A percentile compares a stretch with the other conserved stretches of the same genome.
Conservation (phyloP, 2,797 vertebrate genomes). For the Sebastiscus albofasciatus region DNA sequence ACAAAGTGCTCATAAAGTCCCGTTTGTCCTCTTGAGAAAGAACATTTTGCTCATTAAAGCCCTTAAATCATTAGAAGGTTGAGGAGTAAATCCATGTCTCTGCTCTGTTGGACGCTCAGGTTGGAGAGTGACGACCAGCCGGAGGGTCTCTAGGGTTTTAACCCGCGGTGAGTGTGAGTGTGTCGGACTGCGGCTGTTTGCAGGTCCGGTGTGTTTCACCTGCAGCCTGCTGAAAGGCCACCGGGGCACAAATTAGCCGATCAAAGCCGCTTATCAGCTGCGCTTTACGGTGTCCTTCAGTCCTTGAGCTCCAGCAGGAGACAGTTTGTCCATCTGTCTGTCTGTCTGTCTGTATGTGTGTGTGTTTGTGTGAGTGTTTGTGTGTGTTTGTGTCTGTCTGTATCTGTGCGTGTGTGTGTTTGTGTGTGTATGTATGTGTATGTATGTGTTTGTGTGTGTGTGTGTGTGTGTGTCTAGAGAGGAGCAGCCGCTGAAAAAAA, state of each 20-base stretch:
- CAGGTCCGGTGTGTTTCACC: slow-evolving; percentile 26
- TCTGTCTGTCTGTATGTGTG: not conserved
- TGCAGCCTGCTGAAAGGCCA: slow-evolving; percentile 43
- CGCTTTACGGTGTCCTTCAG: slow-evolving; percentile 66
- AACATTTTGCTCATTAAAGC: not conserved
- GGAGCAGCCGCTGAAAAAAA: slow-evolving; percentile 3
- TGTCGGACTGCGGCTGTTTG: not conserved
- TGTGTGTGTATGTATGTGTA: not conserved
- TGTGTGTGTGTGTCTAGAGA: not conserved
- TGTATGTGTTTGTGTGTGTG: not conserved
- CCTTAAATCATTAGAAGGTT: not conserved
- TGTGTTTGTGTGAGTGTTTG: not conserved
- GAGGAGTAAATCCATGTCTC: not conserved
- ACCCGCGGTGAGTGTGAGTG: not conserved
- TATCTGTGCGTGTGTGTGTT: not conserved
- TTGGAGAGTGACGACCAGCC: not conserved
- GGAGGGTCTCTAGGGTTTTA: not conserved
- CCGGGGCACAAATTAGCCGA: slow-evolving; percentile 58
- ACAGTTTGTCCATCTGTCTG: slow-evolving; percentile 21
- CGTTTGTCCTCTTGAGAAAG: not conserved
- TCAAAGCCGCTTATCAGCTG: slow-evolving; percentile 77
- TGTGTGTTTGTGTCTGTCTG: not conserved
- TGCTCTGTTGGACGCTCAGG: not conserved
- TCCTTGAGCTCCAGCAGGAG: slow-evolving; percentile 58
- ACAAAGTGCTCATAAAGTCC: not conserved